Conservation (phyloP, 2,888 invertebrate species). For the Pterostichus niger region DNA sequence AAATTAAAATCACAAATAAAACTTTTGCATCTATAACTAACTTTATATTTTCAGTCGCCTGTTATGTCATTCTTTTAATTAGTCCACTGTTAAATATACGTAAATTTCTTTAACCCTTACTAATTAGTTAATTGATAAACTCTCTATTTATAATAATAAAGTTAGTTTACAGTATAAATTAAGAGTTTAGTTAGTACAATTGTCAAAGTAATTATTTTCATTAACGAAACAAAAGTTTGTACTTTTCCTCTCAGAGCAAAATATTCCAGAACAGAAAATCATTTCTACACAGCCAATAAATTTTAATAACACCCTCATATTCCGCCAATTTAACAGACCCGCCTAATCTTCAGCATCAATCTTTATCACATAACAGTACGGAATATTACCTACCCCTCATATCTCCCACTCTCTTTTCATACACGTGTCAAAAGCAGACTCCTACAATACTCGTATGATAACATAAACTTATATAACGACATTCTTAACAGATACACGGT, state of each 20-base stretch:
- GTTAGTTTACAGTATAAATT: too few species aligned
- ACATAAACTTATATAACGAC: too few species aligned
- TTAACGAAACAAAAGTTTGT: neutral
- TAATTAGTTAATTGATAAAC: too few species aligned
- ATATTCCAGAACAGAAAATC: neutral
- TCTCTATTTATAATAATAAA: too few species aligned
- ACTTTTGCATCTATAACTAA: too few species aligned
- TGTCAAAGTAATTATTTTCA: neutral
- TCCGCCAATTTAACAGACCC: conserved; percentile 12
- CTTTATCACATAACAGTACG: conserved; percentile 15
- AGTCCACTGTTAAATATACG: too few species aligned
- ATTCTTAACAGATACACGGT: too few species aligned
- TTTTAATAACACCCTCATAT: conserved; percentile 18
- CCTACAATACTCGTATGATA: neutral
- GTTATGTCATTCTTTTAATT: too few species aligned
- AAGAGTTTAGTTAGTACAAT: neutral
- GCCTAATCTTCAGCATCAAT: conserved; percentile 9
- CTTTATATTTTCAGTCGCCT: too few species aligned
- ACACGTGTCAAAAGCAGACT: conserved; percentile 1
- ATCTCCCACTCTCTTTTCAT: neutral
- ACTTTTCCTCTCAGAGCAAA: neutral
- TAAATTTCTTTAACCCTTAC: too few species aligned
- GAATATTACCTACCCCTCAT: neutral
- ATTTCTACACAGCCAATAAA: conserved; percentile 13
- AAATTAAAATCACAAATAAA: too few species aligned